phyloP scores from a whole-genome alignment of 35 echinoderm and acorn worm genomes.

The Apostichopus parvimensis region DNA sequence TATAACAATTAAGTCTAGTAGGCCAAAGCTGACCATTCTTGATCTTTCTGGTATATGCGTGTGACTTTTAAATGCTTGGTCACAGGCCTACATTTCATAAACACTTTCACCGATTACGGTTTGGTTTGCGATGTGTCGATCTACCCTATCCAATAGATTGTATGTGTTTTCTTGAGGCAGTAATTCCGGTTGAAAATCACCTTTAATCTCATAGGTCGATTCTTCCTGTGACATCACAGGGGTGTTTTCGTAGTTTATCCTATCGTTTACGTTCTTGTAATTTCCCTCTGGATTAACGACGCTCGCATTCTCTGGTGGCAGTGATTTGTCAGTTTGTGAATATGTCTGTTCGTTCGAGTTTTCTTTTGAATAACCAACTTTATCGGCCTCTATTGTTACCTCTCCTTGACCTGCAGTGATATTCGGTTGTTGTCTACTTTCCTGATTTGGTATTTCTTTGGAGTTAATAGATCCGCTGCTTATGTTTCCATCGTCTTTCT shows the following conservation, averaged over 20 bases:
- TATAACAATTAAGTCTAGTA: too few species aligned
- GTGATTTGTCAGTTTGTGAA: background rate
- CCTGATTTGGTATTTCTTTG: background rate
- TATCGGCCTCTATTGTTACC: background rate
- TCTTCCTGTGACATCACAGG: background rate
- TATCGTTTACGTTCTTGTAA: background rate
- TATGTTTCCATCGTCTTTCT: background rate
- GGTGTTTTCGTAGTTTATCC: conserved; percentile 15
- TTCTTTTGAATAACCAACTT: background rate
- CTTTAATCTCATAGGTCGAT: conserved; percentile 1
- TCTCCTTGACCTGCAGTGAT: background rate
- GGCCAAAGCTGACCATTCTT: too few species aligned
- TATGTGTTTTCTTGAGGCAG: background rate
- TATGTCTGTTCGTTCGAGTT: background rate
- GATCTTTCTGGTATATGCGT: too few species aligned
- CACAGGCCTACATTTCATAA: background rate
- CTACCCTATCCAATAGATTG: background rate
- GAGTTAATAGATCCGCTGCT: background rate
- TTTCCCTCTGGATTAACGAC: background rate
- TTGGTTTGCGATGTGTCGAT: background rate
- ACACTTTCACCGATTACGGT: conserved; percentile 12
- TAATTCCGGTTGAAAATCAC: background rate
- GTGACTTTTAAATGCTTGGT: too few species aligned
- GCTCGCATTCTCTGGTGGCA: background rate
- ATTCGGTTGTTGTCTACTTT: background rate